phyloP scores from a whole-genome alignment of 2,113 vertebrate species.

The Cololabis saira region DNA sequence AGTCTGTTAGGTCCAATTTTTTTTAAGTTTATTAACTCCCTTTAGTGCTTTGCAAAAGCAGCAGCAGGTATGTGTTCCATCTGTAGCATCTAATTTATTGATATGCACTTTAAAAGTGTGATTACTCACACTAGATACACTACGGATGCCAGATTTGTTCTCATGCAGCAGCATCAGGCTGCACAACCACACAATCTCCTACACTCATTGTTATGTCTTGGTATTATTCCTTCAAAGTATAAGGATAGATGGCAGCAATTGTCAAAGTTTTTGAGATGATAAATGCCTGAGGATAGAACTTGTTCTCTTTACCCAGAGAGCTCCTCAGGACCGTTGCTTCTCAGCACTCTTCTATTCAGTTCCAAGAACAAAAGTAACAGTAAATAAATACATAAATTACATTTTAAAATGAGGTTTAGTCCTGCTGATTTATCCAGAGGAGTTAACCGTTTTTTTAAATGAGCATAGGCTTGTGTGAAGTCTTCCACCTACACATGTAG shows the following conservation, averaged over 20 bases:
- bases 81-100: slow-evolving; percentile 44
- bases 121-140: slow-evolving; percentile 30
- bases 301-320: background rate
- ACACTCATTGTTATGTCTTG: background rate
- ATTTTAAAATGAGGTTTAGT: slow-evolving; percentile 4
- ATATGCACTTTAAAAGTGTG: slow-evolving; percentile 14
- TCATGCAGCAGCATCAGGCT: background rate
- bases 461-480: background rate
- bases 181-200: background rate
- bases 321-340: background rate
- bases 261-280: background rate
- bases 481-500: background rate
- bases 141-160: slow-evolving; percentile 21
- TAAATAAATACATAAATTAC: background rate
- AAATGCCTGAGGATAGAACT: background rate
- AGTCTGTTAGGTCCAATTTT: slow-evolving; percentile 15
- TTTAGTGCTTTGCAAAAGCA: slow-evolving; percentile 34
- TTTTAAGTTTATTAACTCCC: slow-evolving; percentile 35
- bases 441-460: background rate
- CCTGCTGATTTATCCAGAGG: background rate
- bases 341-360: background rate
- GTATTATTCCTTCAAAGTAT: background rate
- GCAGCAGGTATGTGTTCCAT: slow-evolving; percentile 55
- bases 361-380: background rate
- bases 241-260: slow-evolving; percentile 5